These are phyloP conservation scores for Mimumesa dahlbomi DNA, from an alignment of 2,888 invertebrate genomes.

Conservation along the genomic window DNA sequence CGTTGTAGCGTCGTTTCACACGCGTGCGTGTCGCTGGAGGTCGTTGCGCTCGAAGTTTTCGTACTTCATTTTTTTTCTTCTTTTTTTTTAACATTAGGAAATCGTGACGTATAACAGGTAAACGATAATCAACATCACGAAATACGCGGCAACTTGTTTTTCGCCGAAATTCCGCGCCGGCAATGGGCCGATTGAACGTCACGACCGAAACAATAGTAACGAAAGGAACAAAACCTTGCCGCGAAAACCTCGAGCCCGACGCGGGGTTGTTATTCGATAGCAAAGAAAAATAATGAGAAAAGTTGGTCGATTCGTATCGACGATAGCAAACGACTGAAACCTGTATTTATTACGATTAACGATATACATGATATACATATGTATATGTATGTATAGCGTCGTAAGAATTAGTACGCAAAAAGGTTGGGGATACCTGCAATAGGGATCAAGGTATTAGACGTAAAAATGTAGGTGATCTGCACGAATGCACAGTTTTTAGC, in stretches of 20 bases:
- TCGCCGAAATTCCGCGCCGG: too few species aligned
- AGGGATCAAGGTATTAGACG: conserved; percentile 69
- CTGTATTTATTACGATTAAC: conserved; percentile 64
- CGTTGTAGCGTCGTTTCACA: conserved; percentile 23
- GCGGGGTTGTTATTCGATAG: too few species aligned
- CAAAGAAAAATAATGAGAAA: too few species aligned
- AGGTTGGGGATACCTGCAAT: conserved; percentile 65
- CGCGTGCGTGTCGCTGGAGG: conserved; percentile 42
- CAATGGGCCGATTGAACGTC: too few species aligned
- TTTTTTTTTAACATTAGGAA: too few species aligned
- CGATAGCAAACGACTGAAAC: conserved; percentile 70
- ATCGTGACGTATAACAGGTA: too few species aligned
- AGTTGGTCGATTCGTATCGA: conserved; percentile 58
- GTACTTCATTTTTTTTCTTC: background rate
- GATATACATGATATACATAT: conserved; percentile 32
- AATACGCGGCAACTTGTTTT: too few species aligned
- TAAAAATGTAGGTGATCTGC: conserved; percentile 42
- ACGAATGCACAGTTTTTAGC: conserved; percentile 29
- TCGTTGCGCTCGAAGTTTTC: conserved; percentile 43
- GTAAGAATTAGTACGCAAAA: conserved; percentile 56
- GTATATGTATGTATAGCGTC: conserved; percentile 16
- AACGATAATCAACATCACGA: too few species aligned
- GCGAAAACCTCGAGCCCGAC: conserved; percentile 41
- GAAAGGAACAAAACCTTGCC: too few species aligned
- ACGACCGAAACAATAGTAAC: too few species aligned